Evolutionary conservation across 2,888 invertebrate genomes (phyloP).

Genomic region (Gibbula magus): DNA sequence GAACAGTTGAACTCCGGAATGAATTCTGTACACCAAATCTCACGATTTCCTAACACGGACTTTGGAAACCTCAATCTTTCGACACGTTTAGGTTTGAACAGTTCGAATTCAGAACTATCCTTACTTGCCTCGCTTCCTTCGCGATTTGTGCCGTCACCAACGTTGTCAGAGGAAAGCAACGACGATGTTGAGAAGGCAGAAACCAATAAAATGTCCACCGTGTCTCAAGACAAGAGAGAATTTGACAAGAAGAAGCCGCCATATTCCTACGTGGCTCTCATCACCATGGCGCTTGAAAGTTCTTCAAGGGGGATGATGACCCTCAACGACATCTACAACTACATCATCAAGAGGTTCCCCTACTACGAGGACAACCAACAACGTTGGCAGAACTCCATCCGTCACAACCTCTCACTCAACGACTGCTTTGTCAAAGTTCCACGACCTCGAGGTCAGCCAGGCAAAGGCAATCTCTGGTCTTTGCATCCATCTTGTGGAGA

Average conservation of each 20-base stretch:
- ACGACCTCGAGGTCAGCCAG: constrained; percentile 70
- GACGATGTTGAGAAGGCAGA: no score
- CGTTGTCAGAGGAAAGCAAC: no score
- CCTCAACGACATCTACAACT: constrained; percentile 88
- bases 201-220: no score
- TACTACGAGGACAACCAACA: constrained; percentile 90
- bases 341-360: constrained; percentile 92
- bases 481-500: constrained; percentile 73
- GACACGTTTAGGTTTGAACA: no score
- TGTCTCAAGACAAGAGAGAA: no score
- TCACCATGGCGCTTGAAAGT: constrained; percentile 97
- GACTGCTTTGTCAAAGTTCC: constrained; percentile 95
- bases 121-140: no score
- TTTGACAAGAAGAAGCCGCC: constrained; percentile 93
- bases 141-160: no score
- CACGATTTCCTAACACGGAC: no score
- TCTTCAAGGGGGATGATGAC: constrained; percentile 97
- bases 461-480: constrained; percentile 75
- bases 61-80: no score
- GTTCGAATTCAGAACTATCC: no score
- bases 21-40: no score
- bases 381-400: constrained; percentile 79
- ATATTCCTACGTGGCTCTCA: constrained; percentile 98
- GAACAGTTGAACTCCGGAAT: no score
- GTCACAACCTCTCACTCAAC: constrained; percentile 96